Percentiles rank a stretch among this genome's conserved stretches.
phyloP scores from a whole-genome alignment of 2,797 vertebrate genomes.

The Diplodus puntazzo region DNA sequence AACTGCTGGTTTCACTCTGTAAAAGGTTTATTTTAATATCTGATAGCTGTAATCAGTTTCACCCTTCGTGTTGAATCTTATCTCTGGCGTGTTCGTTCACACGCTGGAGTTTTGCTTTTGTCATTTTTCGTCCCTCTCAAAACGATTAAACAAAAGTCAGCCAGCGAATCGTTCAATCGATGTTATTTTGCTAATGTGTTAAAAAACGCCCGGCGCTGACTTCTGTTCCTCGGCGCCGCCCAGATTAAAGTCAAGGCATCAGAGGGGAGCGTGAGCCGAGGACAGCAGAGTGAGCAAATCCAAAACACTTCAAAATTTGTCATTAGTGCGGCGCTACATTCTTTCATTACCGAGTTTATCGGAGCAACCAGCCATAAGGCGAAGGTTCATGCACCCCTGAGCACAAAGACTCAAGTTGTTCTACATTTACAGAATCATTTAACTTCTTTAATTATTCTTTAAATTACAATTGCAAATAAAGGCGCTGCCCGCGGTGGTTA shows the following conservation, averaged over 20 bases:
- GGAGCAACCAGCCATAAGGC: conserved; percentile 78
- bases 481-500: conserved; percentile 67
- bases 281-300: conserved; percentile 63
- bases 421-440: conserved; percentile 84
- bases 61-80: background rate
- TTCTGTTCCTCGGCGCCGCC: conserved; percentile 5
- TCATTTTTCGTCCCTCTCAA: conserved; percentile 2
- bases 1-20: background rate
- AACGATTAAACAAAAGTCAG: conserved; percentile 17
- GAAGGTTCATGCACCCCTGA: conserved; percentile 82
- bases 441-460: conserved; percentile 87
- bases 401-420: conserved; percentile 83
- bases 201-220: conserved; percentile 14
- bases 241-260: conserved; percentile 51
- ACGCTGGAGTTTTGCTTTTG: background rate
- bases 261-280: conserved; percentile 31
- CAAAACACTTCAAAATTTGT: conserved; percentile 76
- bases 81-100: background rate
- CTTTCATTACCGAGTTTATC: conserved; percentile 82
- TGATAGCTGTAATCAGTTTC: background rate
- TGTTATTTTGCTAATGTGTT: conserved; percentile 18
- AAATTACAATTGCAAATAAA: conserved; percentile 85
- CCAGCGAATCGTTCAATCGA: conserved; percentile 2
- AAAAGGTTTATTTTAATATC: too few relatives aligned
- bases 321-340: conserved; percentile 75